Evolutionary conservation across 2,113 vertebrate genomes (phyloP), one percentile per base, ranked within the genome.

Genomic region (Orcinus orca): DNA sequence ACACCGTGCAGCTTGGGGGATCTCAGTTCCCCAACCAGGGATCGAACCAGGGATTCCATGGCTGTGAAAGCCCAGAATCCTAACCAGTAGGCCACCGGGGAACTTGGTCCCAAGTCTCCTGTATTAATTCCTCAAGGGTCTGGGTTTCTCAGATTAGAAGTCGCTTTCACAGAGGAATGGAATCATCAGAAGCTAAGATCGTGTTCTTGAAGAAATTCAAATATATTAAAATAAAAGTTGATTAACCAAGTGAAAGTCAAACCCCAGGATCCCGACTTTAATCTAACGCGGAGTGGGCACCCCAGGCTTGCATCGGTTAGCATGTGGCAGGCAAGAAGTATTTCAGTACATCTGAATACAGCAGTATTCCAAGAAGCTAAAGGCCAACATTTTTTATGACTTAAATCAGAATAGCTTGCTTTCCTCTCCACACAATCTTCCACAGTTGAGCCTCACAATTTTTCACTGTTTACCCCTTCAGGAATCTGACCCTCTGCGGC

Each of bases 381-480:
- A 93, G 44, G 73, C 31, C 65, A 71, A 77, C 21, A 65, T 79
- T 55, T 92, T 96, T 95, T 31, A 67, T 41, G n/a, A 53, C 82
- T 94, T 79, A 38, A 86, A 65, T 88, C 47, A 91, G 85, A 90
- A 76, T 10, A 77, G 23, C 36, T 41, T 67, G 11, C 60, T 70
- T 81, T 77, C 17, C 47, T 58, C 63, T 87, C 29, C 58, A 18
- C 6, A 38, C 38, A 31, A 2, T 74, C 74, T 77, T 55, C 58
- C 83, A 67, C 53, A 60, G 53, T 50, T 53, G 21, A 58, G 26
- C 76, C 60, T 85, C 73, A 77, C 21, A 55, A 93, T 65, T 87
- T 58, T 68, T 70, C 63, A 90, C 18, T 93, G 89, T 83, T 87
- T n/a, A 31, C 9, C 60, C 20, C 76, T 93, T 94, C 23, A 41